Conservation (phyloP, 2,888 invertebrate species). For the Camponotus fellah region DNA sequence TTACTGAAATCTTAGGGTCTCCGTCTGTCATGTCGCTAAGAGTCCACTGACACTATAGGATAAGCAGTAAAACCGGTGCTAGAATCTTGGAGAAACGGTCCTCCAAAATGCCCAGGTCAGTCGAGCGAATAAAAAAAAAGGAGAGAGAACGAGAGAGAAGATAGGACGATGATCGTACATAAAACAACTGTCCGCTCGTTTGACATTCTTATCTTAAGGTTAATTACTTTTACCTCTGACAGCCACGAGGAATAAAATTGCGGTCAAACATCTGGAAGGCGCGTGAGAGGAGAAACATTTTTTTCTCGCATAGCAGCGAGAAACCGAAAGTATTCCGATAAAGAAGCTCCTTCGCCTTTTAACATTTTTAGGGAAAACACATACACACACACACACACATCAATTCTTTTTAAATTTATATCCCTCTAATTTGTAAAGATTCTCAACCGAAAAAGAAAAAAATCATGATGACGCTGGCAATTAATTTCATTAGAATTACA, state of each 20-base stretch:
- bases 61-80: conserved; percentile 24
- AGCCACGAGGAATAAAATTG: conserved; percentile 56
- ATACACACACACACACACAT: neutral
- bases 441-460: neutral
- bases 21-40: conserved; percentile 56
- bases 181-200: conserved; percentile 41
- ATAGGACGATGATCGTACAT: conserved; percentile 13
- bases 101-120: conserved; percentile 28
- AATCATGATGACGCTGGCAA: too few relatives aligned
- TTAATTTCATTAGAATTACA: neutral
- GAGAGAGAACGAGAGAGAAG: neutral
- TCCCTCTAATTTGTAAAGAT: neutral
- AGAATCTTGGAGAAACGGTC: conserved; percentile 24
- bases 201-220: conserved; percentile 76
- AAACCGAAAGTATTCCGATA: conserved; percentile 15
- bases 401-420: neutral
- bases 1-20: conserved; percentile 78
- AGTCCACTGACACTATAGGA: conserved; percentile 30
- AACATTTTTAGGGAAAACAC: neutral
- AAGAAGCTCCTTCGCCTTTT: neutral
- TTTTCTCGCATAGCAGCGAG: neutral
- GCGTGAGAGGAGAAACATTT: conserved; percentile 13
- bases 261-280: conserved; percentile 64
- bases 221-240: conserved; percentile 71
- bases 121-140: conserved; percentile 13